Percentiles rank a stretch among this genome's conserved stretches.
Evolutionary conservation across 2,113 vertebrate species (phyloP).

Genomic region (Canis aureus): DNA sequence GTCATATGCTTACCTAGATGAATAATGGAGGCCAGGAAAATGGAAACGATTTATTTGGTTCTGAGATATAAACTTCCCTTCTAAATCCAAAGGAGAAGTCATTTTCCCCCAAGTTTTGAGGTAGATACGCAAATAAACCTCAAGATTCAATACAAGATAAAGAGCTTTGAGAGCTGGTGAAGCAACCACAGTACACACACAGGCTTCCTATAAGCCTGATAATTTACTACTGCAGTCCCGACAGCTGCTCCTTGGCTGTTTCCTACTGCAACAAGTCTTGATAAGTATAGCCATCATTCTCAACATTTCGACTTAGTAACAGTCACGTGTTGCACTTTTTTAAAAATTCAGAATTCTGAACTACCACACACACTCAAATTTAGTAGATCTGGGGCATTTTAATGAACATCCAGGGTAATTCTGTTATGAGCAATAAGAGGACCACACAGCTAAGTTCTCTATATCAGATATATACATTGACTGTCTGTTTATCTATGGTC

Average conservation of each 20-base stretch:
- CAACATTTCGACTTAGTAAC: background rate
- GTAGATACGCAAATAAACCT: background rate
- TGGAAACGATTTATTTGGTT: background rate
- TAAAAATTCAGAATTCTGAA: background rate
- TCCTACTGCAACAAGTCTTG: background rate
- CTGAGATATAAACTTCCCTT: background rate
- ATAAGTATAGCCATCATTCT: background rate
- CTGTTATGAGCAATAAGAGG: background rate
- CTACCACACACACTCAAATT: background rate
- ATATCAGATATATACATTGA: background rate
- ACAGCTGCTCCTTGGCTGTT: background rate
- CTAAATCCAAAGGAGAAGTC: background rate
- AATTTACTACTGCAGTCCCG: background rate
- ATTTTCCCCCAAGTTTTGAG: background rate
- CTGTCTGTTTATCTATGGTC: background rate
- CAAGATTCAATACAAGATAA: background rate
- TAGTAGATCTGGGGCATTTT: background rate
- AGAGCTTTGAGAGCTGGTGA: background rate
- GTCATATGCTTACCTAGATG: too few relatives aligned
- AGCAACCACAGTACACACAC: background rate
- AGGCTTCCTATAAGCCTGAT: background rate
- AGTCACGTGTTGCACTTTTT: background rate
- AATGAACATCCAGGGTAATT: background rate
- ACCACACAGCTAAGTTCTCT: background rate
- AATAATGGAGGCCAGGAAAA: background rate